phyloP scores from a whole-genome alignment of 2,888 invertebrate species.

The Pardosa pseudoannulata region DNA sequence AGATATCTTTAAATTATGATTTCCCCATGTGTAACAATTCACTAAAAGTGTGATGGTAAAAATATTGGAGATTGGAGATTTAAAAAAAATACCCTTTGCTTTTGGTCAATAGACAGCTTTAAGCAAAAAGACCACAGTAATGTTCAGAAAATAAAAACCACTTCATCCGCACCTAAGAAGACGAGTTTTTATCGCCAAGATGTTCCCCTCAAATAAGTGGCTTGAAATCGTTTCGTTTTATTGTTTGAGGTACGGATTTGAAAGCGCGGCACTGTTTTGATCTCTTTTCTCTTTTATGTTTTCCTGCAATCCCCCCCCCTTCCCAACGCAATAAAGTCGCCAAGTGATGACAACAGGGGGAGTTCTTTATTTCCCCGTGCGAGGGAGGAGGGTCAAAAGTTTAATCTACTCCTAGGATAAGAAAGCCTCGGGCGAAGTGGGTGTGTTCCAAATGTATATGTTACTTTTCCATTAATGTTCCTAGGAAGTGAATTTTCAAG shows the following conservation, averaged over 20 bases:
- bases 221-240: constrained; percentile 16
- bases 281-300: constrained; percentile 47
- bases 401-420: constrained; percentile 39
- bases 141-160: too few species aligned
- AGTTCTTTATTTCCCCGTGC: background rate
- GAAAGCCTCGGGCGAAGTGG: constrained; percentile 25
- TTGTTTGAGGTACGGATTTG: constrained; percentile 58
- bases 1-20: too few species aligned
- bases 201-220: constrained; percentile 19
- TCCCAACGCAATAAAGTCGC: constrained; percentile 34
- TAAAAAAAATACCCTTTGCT: too few species aligned
- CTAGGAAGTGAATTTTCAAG: background rate
- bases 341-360: background rate
- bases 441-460: constrained; percentile 27
- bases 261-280: constrained; percentile 56
- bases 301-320: too few species aligned
- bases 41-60: too few species aligned
- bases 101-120: too few species aligned
- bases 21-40: too few species aligned
- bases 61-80: too few species aligned
- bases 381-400: constrained; percentile 28
- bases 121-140: too few species aligned
- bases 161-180: too few species aligned
- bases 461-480: constrained; percentile 5
- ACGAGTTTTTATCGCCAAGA: background rate